These are phyloP conservation scores for Callaeas wilsoni DNA, from an alignment of 2,113 vertebrate species.

Conservation along the genomic window DNA sequence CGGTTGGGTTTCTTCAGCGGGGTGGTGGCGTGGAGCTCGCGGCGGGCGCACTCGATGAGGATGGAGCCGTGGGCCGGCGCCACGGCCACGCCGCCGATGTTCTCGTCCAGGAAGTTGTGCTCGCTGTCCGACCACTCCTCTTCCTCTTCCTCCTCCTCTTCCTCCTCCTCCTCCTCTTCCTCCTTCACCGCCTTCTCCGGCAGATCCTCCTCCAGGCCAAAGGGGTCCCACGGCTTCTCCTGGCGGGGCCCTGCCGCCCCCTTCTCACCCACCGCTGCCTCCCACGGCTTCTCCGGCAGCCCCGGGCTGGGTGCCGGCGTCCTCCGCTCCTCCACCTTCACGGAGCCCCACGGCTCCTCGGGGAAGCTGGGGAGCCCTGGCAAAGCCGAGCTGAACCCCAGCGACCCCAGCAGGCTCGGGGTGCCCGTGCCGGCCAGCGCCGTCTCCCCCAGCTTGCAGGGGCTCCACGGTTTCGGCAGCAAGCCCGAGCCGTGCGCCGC, in stretches of 20 bases:
- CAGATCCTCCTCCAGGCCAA: constrained; percentile 76
- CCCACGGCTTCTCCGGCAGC: constrained; percentile 86
- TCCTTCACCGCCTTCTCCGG: constrained; percentile 51
- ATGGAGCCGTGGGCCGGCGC: constrained; percentile 93
- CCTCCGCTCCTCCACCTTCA: constrained; percentile 79
- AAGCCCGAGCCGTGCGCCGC: background rate
- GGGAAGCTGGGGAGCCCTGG: constrained; percentile 69
- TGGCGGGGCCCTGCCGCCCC: background rate
- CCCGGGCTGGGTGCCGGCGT: constrained; percentile 74
- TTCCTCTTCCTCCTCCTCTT: constrained; percentile 71
- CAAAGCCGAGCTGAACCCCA: constrained; percentile 65
- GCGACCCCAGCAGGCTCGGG: constrained; percentile 58
- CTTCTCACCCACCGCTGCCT: constrained; percentile 60
- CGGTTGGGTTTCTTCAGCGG: constrained; percentile 95
- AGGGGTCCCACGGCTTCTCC: constrained; percentile 80
- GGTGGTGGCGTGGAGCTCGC: constrained; percentile 95
- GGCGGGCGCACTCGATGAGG: constrained; percentile 92
- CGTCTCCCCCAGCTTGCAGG: constrained; percentile 65
- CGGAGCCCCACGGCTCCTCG: constrained; percentile 68
- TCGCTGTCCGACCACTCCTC: constrained; percentile 95
- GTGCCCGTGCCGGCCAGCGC: background rate
- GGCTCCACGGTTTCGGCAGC: constrained; percentile 68
- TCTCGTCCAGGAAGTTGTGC: constrained; percentile 97
- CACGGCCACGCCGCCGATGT: constrained; percentile 93
- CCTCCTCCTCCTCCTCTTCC: constrained; percentile 56